phyloP scores from a whole-genome alignment of 2,797 vertebrate species.

The Helicolenus hilgendorfi region DNA sequence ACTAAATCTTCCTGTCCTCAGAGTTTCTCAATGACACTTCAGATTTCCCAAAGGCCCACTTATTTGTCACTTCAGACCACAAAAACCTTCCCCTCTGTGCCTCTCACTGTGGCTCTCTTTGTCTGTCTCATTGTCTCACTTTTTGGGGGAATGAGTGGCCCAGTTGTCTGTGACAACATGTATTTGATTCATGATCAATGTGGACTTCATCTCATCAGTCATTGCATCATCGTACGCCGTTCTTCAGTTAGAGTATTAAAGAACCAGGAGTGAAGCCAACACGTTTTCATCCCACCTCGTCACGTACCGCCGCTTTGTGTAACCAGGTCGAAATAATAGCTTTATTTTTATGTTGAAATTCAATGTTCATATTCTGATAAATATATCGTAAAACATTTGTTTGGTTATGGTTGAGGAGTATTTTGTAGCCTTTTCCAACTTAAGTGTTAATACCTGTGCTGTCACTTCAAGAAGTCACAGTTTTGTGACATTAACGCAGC shows the following conservation, averaged over 20 bases:
- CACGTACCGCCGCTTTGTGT: no score
- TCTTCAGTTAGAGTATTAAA: background rate
- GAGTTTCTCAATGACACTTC: constrained; percentile 51
- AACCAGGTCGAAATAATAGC: no score
- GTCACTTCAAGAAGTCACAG: no score
- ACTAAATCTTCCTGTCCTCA: constrained; percentile 13
- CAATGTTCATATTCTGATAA: no score
- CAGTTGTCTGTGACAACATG: background rate
- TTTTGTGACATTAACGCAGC: no score
- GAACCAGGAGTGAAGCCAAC: no score
- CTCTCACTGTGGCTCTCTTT: constrained; percentile 3
- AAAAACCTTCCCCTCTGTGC: constrained; percentile 19
- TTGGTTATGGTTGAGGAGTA: no score
- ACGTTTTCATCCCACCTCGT: no score
- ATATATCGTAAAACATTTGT: no score
- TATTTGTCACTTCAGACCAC: constrained; percentile 58
- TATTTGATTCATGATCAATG: background rate
- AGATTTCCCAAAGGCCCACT: constrained; percentile 66
- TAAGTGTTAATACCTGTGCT: no score
- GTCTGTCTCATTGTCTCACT: constrained; percentile 8
- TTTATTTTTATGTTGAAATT: no score
- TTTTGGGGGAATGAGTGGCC: background rate
- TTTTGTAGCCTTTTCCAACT: no score
- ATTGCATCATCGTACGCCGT: background rate
- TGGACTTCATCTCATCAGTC: background rate